Evolutionary conservation across 2,888 invertebrate species (phyloP).

Genomic region (Pseudococcus viburni): DNA sequence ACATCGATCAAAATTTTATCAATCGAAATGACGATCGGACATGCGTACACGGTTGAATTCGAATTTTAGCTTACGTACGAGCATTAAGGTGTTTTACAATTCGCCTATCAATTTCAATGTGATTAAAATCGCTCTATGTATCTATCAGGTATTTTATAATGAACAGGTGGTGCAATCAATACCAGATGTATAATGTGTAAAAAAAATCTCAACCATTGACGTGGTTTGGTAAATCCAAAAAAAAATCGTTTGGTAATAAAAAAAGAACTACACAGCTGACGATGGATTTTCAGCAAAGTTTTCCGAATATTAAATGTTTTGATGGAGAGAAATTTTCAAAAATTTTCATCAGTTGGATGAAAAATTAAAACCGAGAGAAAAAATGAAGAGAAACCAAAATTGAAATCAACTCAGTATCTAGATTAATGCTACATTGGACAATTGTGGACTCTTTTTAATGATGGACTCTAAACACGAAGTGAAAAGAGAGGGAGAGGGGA

Average conservation of each 20-base stretch:
- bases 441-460: too few relatives aligned
- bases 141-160: too few relatives aligned
- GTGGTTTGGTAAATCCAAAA: neutral
- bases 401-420: too few relatives aligned
- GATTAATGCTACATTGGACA: too few relatives aligned
- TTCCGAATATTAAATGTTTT: too few relatives aligned
- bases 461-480: too few relatives aligned
- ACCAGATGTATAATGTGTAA: neutral
- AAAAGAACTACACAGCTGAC: neutral
- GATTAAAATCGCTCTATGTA: neutral
- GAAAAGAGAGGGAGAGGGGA: too few relatives aligned
- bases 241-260: neutral
- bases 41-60: neutral
- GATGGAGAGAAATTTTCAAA: too few relatives aligned
- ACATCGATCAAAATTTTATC: neutral
- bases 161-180: neutral
- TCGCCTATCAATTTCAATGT: neutral
- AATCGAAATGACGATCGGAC: neutral
- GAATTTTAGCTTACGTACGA: neutral
- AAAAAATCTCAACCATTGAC: neutral
- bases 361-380: too few relatives aligned
- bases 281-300: neutral
- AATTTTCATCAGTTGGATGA: too few relatives aligned
- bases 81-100: neutral
- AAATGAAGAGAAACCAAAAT: too few relatives aligned